Conservation (phyloP, 2,113 vertebrate species). For the Nothoprocta perdicaria region DNA sequence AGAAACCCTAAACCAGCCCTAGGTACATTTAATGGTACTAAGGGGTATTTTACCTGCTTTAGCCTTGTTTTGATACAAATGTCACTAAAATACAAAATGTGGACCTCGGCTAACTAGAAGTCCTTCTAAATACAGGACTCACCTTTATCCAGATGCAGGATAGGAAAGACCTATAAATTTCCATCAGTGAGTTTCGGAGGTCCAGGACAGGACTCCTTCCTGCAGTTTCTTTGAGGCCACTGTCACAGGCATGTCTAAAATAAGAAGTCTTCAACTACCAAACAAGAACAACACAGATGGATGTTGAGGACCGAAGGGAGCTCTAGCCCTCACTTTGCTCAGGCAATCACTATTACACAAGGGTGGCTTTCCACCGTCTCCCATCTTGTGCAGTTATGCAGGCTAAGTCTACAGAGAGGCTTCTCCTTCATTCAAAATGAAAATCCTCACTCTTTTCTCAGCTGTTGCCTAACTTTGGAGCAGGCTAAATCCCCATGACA, state of each 20-base stretch:
- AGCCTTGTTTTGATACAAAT: not conserved
- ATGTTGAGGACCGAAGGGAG: not conserved
- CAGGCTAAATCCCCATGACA: not conserved
- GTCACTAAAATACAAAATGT: not conserved
- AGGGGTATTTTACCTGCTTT: not conserved
- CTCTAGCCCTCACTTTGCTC: conserved; percentile 16
- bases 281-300: conserved; percentile 4
- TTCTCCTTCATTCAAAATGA: conserved; percentile 36
- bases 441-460: conserved; percentile 3
- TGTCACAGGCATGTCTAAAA: not conserved
- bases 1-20: not conserved
- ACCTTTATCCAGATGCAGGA: not conserved
- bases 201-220: not conserved
- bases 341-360: conserved; percentile 7
- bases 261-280: not conserved
- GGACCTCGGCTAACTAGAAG: not conserved
- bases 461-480: not conserved
- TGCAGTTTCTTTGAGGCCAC: not conserved
- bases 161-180: not conserved
- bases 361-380: not conserved
- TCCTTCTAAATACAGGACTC: not conserved
- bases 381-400: not conserved
- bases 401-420: not conserved
- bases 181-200: not conserved
- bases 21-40: not conserved